Evolutionary conservation across 1,140 invertebrate genomes (phyloP).

Genomic region (Battus philenor): DNA sequence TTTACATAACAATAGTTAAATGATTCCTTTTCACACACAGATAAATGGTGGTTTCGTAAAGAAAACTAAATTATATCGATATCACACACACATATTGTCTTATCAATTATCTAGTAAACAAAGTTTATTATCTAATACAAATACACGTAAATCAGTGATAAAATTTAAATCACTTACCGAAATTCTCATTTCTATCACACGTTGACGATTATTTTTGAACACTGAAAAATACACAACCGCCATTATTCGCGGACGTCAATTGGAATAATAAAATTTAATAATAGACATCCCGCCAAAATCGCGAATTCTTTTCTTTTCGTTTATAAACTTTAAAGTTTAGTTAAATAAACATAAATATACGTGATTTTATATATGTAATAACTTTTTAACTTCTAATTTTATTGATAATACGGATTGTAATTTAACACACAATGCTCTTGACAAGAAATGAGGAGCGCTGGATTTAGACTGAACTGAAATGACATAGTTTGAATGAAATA

Average conservation of each 20-base stretch:
- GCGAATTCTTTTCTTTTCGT: too few species aligned
- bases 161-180: slow-evolving; percentile 1
- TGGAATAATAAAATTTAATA: not conserved
- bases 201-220: not conserved
- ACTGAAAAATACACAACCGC: slow-evolving; percentile 5
- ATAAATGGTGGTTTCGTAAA: too few species aligned
- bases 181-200: not conserved
- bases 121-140: too few species aligned
- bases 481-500: slow-evolving; percentile 44
- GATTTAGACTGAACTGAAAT: slow-evolving; percentile 22
- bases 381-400: not conserved
- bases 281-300: slow-evolving; percentile 2
- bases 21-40: too few species aligned
- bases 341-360: too few species aligned
- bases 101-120: too few species aligned
- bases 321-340: too few species aligned
- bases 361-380: not conserved
- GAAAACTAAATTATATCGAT: too few species aligned
- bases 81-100: too few species aligned
- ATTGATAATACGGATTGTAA: not conserved
- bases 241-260: slow-evolving; percentile 6
- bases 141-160: not conserved
- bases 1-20: too few species aligned
- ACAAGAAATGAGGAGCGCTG: slow-evolving; percentile 14
- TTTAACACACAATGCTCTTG: not conserved